Evolutionary conservation across 2,888 invertebrate species (phyloP), one percentile per base, ranked within the genome.

Genomic region (Coecobrya sp.): DNA sequence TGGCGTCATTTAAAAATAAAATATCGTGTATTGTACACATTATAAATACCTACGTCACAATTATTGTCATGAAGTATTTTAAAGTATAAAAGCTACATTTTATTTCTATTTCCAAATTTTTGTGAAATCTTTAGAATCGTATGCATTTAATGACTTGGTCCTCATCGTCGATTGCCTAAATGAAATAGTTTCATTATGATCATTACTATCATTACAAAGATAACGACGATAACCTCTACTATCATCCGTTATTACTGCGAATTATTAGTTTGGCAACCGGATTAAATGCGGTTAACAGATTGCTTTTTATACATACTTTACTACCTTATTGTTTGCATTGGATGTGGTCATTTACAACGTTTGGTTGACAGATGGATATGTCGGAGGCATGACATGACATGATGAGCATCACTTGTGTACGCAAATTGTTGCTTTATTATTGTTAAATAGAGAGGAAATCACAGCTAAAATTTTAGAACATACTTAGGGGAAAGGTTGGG

Each of bases 251-350:
- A 42, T 73, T 73, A 73, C 22, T 19, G 19, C 22, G 0, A 55
- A 76, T 36, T 73, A 76, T 45, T 76, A 65, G 65, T 81, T 88
- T 88, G 81, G 79, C 88, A 88, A 88, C 88, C 65, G 81, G 88
- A 79, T 88, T 62, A 81, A 88, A 88, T 86, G 86, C 36, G 86
- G 52, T 70, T 86, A 70, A 25, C 25, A 19, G 16, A 65, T 16
- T 68, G n/a, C 5, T 27, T 49, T 49, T 11, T 79, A 25, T 79
- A 22, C 79, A 13, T 45, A 76, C 19, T 16, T 22, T 42, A 42
- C 1, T 25, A 42, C 1, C 11, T 76, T 76, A n/a, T 73, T 73
- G 42, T 49, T 76, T 76, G 25, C 16, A 76, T 45, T 22, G 27
- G 62, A 55, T 55, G 55, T 19, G 19, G 5, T 27, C 19, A 65